Evolutionary conservation across 2,113 vertebrate species (phyloP), one percentile per base, ranked within the genome.

Genomic region (Dipodomys spectabilis): DNA sequence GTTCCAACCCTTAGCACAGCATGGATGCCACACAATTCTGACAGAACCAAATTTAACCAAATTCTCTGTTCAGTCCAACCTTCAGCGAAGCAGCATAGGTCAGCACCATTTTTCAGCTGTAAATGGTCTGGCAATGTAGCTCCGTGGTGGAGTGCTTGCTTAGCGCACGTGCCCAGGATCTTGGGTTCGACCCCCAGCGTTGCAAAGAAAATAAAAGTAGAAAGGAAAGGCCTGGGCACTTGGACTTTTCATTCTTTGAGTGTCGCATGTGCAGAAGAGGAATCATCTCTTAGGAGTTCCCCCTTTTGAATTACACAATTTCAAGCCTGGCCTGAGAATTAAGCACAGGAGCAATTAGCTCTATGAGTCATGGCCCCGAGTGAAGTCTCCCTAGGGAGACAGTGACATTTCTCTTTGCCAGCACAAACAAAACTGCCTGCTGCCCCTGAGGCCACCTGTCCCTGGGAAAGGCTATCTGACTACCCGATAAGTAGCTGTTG

Each of bases 261-360:
- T 23, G 9, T 86, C 75, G 95, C 32, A 16, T 82, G 11, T 68
- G 65, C 19, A 45, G 44, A 39, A 64, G 27, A 75, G 20, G 68
- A 72, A 71, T 57, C 62, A 35, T 35, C 30, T 79, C 62, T 18
- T 1, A 68, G 71, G 80, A 35, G 19, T 27, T 57, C 7, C 20
- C 2, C 25, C 49, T 49, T 87, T 80, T 23, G 91, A 74, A 35
- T 7, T 80, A 6, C 49, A 45, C 20, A 28, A 85, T 93, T 87
- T 92, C 85, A 93, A 82, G 79, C 49, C 11, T 87, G 39, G 65
- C 39, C 60, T 23, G 22, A 72, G 53, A 92, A 90, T 72, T 6
- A 60, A 72, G 6, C 65, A 35, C 30, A 49, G 1, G 8, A 53
- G 39, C 74, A 72, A 62, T 71, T 57, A 65, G 30, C 30, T 35